These are phyloP conservation scores for Pan troglodytes DNA, from an alignment of 2,113 vertebrate species.

Conservation along the genomic window NHGRI_mPanTro3-v2.1_pri NC_072409.2:60733001-60733500, in stretches of 20 bases:
- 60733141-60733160: neutral
- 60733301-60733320: neutral
- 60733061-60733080: accelerated
- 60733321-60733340: neutral
- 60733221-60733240: neutral
- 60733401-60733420: neutral
- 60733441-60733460: neutral
- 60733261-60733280: neutral
- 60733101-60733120: neutral
- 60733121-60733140: neutral
- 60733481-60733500: neutral
- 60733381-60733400: neutral
- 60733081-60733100: neutral
- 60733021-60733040: neutral
- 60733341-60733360: neutral
- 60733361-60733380: neutral
- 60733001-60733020: neutral
- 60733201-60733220: neutral
- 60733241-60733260: neutral
- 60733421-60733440: neutral
- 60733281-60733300: neutral
- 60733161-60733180: neutral
- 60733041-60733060: neutral
- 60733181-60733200: neutral
- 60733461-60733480: neutral